Evolutionary conservation across 2,797 vertebrate species (phyloP).

Genomic region (Halcyon smyrnensis): DNA sequence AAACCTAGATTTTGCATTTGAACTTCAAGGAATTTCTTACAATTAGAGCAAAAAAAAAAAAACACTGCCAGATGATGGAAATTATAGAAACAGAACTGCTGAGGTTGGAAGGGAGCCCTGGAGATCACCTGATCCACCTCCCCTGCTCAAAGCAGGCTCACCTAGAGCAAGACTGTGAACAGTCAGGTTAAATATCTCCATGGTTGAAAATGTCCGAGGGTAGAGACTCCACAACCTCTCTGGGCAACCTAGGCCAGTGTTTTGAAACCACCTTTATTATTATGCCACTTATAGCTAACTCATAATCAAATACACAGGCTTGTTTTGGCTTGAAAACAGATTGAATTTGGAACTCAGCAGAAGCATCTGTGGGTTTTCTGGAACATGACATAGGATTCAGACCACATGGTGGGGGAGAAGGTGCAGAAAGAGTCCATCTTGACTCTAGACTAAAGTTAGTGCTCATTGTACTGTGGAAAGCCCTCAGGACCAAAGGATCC

Average conservation of each 20-base stretch:
- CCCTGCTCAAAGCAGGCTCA: background rate
- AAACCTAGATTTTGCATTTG: background rate
- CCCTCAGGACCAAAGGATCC: background rate
- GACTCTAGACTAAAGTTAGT: background rate
- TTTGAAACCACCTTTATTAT: background rate
- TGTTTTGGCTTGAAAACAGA: background rate
- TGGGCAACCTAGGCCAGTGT: background rate
- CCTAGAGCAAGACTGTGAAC: background rate
- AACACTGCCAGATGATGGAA: background rate
- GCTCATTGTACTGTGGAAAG: background rate
- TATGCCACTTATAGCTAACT: background rate
- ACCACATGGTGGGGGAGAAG: rapidly evolving
- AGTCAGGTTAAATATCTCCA: background rate
- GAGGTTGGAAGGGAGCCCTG: background rate
- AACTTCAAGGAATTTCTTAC: background rate
- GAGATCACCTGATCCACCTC: background rate
- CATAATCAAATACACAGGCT: background rate
- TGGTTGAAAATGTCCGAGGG: background rate
- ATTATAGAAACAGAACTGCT: background rate
- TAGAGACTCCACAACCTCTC: background rate
- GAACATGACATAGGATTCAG: background rate
- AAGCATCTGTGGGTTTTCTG: background rate
- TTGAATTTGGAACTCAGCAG: background rate
- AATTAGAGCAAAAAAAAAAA: background rate
- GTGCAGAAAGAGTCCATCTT: background rate